These are phyloP conservation scores for Emydoidea blandingii DNA, from an alignment of 2,797 vertebrate species.

Conservation along the genomic window DNA sequence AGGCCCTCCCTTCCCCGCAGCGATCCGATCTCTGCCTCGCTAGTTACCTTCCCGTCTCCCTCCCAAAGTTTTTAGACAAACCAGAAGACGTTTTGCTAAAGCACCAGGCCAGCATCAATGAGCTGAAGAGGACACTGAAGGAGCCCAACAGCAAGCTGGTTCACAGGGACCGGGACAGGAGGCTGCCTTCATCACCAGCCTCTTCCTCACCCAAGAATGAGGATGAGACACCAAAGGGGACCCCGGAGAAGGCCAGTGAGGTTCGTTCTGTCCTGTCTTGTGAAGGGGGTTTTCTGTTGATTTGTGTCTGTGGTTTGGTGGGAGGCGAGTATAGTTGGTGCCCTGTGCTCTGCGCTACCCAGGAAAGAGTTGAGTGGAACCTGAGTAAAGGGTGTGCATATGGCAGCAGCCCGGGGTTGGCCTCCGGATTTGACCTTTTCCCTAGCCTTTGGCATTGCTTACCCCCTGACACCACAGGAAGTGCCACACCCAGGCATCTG, in stretches of 20 bases:
- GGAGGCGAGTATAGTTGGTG: not conserved
- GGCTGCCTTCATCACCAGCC: constrained; percentile 91
- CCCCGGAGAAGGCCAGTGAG: constrained; percentile 88
- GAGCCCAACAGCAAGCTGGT: constrained; percentile 97
- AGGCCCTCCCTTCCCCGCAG: not conserved
- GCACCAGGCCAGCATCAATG: constrained; percentile 99
- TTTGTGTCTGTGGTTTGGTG: not conserved
- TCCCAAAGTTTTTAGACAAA: constrained; percentile 94
- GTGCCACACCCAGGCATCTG: not conserved
- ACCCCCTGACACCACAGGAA: not conserved
- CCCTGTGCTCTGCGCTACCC: not conserved
- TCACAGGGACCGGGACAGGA: constrained; percentile 88
- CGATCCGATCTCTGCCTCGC: constrained; percentile 12
- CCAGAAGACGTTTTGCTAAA: constrained; percentile 96
- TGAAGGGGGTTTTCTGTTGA: not conserved
- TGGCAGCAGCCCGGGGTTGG: not conserved
- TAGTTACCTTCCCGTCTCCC: constrained; percentile 20
- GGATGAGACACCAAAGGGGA: constrained; percentile 85
- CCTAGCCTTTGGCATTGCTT: not conserved
- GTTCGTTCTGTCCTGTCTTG: constrained; percentile 72
- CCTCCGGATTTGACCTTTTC: not conserved
- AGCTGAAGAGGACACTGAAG: constrained; percentile 95
- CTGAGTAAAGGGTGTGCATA: rapidly evolving
- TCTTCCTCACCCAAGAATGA: constrained; percentile 87
- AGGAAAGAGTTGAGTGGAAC: rapidly evolving